Evolutionary conservation across 35 echinoderm and acorn worm genomes (phyloP).

Genomic region (Heliocidaris erythrogramma): DNA sequence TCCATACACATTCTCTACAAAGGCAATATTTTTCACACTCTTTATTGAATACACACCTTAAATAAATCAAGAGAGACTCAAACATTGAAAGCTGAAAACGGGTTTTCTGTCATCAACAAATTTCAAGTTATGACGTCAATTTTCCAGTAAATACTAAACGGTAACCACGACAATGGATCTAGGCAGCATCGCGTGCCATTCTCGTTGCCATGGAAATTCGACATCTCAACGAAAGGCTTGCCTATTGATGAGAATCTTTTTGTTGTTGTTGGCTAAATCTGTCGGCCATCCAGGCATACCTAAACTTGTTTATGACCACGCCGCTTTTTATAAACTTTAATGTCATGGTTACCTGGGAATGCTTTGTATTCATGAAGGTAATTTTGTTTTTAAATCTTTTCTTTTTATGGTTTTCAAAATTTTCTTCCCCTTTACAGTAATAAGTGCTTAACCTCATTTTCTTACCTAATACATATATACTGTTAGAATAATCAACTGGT

Average conservation of each 20-base stretch:
- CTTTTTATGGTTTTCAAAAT: background rate
- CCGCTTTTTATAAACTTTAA: background rate
- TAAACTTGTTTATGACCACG: background rate
- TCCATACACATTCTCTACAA: too few relatives aligned
- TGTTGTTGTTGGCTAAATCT: background rate
- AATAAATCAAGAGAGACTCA: background rate
- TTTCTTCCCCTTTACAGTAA: background rate
- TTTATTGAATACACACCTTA: background rate
- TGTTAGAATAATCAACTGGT: too few relatives aligned
- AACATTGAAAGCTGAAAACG: background rate
- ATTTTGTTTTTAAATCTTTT: background rate
- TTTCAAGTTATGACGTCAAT: constrained; percentile 2
- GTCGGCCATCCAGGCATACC: background rate
- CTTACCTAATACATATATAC: background rate
- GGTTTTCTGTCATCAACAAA: background rate
- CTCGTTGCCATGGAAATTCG: background rate
- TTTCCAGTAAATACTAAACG: background rate
- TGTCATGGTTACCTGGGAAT: background rate
- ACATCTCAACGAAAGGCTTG: background rate
- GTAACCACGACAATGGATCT: background rate
- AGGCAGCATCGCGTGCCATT: background rate
- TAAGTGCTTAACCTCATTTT: background rate
- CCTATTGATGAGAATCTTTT: background rate
- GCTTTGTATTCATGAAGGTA: background rate
- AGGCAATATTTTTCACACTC: background rate